A percentile compares a stretch with the other conserved stretches of the same genome.
Conservation (phyloP, 2,797 vertebrate genomes). For the Neosalanx taihuensis region DNA sequence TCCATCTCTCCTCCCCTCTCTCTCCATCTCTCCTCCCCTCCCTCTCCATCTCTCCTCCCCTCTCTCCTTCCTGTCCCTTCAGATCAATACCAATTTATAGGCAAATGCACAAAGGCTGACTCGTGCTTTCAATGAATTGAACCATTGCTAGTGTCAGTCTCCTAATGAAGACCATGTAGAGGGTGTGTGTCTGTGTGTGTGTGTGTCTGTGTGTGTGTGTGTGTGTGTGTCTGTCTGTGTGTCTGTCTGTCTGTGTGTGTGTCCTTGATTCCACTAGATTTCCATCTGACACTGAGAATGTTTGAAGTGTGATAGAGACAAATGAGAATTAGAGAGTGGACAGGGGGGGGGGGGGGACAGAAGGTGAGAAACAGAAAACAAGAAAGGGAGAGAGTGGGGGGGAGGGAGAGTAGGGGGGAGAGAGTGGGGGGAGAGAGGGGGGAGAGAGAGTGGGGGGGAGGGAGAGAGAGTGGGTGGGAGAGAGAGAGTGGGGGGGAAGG, state of each 20-base stretch:
- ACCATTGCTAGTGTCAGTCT: constrained; percentile 68
- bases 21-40: constrained; percentile 30
- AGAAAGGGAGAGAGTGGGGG: no score
- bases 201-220: constrained; percentile 17
- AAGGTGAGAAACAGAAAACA: no score
- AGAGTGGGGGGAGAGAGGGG: no score
- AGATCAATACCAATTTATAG: constrained; percentile 86
- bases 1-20: constrained; percentile 40
- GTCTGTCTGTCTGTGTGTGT: neutral
- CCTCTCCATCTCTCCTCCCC: constrained; percentile 5
- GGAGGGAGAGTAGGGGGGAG: no score
- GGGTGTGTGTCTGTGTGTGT: constrained; percentile 33
- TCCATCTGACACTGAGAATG: no score
- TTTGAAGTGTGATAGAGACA: no score
- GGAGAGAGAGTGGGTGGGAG: no score
- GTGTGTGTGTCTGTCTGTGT: constrained; percentile 15
- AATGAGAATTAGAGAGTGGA: no score
- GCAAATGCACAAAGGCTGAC: constrained; percentile 78
- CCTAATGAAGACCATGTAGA: constrained; percentile 76
- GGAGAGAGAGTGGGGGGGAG: no score
- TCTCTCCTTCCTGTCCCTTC: constrained; percentile 46
- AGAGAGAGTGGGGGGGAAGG: no score
- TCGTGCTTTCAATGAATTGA: constrained; percentile 82
- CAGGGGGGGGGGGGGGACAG: no score
- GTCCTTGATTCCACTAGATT: neutral